Evolutionary conservation across 1,140 invertebrate genomes (phyloP).

Genomic region (Holcopasites calliopsidis): DNA sequence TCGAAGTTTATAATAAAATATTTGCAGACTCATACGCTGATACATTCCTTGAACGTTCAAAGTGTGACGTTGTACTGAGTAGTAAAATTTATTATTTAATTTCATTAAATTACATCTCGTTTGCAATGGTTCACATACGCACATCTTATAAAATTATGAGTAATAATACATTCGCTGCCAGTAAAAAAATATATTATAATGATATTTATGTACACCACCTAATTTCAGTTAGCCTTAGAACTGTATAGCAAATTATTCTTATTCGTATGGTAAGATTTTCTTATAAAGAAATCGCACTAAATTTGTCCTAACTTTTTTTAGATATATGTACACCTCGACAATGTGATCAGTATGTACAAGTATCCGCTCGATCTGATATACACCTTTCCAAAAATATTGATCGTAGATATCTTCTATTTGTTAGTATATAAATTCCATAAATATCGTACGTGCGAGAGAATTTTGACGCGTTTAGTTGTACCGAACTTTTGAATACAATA

Average conservation of each 20-base stretch:
- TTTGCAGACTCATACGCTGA: constrained; percentile 5
- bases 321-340: constrained; percentile 50
- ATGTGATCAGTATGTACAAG: constrained; percentile 50
- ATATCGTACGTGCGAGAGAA: constrained; percentile 26
- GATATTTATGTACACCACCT: constrained; percentile 61
- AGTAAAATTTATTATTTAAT: constrained; percentile 39
- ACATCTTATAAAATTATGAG: constrained; percentile 58
- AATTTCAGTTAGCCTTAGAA: constrained; percentile 48
- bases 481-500: constrained; percentile 38
- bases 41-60: not conserved
- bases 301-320: constrained; percentile 38
- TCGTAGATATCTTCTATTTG: constrained; percentile 14
- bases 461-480: constrained; percentile 13
- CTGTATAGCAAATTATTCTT: not conserved
- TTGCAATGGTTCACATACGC: constrained; percentile 64
- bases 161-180: constrained; percentile 55
- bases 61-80: not conserved
- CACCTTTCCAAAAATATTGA: constrained; percentile 1
- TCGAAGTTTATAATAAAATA: constrained; percentile 54
- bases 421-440: constrained; percentile 26
- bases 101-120: constrained; percentile 61
- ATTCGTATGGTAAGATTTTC: constrained; percentile 31
- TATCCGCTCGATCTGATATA: constrained; percentile 19
- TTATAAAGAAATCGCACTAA: constrained; percentile 36
- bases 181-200: constrained; percentile 68